These are phyloP conservation scores for Diprion similis DNA, from an alignment of 1,140 invertebrate species.

Conservation along the genomic window DNA sequence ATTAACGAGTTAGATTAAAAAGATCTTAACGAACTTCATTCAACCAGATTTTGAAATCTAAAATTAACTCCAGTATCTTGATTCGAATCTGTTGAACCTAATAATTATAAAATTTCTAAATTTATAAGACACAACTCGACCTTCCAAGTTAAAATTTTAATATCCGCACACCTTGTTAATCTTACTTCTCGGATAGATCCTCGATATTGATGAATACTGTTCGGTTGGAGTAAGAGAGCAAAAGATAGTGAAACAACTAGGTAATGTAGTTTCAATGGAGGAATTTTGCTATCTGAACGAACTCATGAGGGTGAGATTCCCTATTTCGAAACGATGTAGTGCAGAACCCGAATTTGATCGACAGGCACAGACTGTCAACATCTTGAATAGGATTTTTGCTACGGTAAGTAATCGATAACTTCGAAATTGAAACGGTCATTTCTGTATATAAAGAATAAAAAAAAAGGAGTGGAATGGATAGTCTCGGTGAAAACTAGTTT, in stretches of 20 bases:
- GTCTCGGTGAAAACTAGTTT: too few relatives aligned
- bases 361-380: conserved; percentile 40
- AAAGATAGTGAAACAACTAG: conserved; percentile 42
- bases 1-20: too few relatives aligned
- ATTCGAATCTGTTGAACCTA: too few relatives aligned
- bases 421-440: not conserved
- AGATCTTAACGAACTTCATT: too few relatives aligned
- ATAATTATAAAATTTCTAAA: too few relatives aligned
- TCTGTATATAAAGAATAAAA: not conserved
- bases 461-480: not conserved
- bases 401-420: conserved; percentile 15
- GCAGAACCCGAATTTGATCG: conserved; percentile 42
- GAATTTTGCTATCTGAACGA: conserved; percentile 58
- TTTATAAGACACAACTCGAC: not conserved
- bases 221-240: conserved; percentile 49
- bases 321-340: conserved; percentile 47
- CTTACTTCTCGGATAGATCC: conserved; percentile 26
- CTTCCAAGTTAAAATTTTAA: not conserved
- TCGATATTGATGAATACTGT: conserved; percentile 29
- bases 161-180: too few relatives aligned
- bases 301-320: conserved; percentile 59
- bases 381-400: conserved; percentile 39
- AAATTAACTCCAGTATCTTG: too few relatives aligned
- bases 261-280: conserved; percentile 33
- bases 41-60: too few relatives aligned